Conservation (phyloP, 2,888 invertebrate genomes). For the Nymphalis c-album region DNA sequence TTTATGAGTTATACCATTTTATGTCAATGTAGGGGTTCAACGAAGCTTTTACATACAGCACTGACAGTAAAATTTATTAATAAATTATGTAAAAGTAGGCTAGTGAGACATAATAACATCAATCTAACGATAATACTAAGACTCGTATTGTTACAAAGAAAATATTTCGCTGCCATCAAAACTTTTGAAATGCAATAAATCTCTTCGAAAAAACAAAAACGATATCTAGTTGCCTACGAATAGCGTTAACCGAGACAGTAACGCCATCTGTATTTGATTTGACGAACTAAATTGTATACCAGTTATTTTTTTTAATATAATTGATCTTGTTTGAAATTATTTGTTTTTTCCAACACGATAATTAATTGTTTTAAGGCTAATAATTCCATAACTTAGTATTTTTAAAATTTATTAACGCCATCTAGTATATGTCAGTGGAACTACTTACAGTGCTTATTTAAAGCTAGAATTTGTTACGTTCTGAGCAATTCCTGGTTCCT, state of each 20-base stretch:
- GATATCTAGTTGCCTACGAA: neutral
- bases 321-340: too few relatives aligned
- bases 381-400: too few relatives aligned
- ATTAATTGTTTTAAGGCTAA: too few relatives aligned
- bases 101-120: too few relatives aligned
- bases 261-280: neutral
- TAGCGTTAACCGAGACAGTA: neutral
- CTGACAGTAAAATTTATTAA: too few relatives aligned
- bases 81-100: too few relatives aligned
- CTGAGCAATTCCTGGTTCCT: neutral
- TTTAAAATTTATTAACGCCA: neutral
- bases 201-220: neutral
- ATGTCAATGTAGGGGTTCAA: too few relatives aligned
- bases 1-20: too few relatives aligned
- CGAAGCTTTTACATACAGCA: too few relatives aligned
- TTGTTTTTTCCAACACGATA: too few relatives aligned
- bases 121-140: too few relatives aligned
- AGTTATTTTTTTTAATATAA: too few relatives aligned
- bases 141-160: neutral
- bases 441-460: neutral
- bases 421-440: neutral
- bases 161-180: neutral
- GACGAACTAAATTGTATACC: neutral
- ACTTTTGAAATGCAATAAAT: neutral
- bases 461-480: neutral